These are phyloP conservation scores for Helicolenus hilgendorfi DNA, from an alignment of 2,797 vertebrate genomes.

Conservation along the genomic window DNA sequence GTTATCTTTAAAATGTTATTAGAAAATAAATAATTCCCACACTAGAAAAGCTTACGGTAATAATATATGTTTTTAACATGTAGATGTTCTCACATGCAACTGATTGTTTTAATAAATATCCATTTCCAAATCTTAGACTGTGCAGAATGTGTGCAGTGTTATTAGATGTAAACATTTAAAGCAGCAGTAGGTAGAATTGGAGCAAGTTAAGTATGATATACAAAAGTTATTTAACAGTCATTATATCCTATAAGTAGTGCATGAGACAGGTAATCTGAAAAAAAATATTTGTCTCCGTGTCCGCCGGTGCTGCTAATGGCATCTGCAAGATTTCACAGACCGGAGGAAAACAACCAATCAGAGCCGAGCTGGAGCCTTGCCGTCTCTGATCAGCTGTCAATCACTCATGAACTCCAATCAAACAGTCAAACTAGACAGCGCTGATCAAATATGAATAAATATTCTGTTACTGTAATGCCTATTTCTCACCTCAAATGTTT, in stretches of 20 bases:
- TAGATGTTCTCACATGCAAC: not conserved
- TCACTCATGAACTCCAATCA: not conserved
- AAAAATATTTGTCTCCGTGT: not conserved
- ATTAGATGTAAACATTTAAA: not conserved
- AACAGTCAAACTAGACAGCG: not conserved
- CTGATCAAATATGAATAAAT: not conserved
- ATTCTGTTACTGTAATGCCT: not conserved
- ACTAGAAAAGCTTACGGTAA: not conserved
- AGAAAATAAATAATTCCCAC: not conserved
- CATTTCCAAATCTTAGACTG: not conserved
- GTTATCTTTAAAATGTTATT: slow-evolving; percentile 30
- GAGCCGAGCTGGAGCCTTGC: not conserved
- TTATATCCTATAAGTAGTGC: not conserved
- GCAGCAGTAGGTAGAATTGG: not conserved
- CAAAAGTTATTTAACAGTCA: not conserved
- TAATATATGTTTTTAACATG: not conserved
- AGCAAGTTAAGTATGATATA: not conserved
- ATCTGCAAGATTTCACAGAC: not conserved
- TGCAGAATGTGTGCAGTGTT: not conserved
- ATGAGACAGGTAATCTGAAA: not conserved
- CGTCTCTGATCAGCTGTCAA: no score
- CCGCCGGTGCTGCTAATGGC: not conserved
- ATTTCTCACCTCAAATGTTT: not conserved
- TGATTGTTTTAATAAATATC: not conserved
- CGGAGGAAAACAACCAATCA: not conserved